These are phyloP conservation scores for Heliconius melpomene DNA, from an alignment of 1,140 invertebrate species.

Conservation along the genomic window DNA sequence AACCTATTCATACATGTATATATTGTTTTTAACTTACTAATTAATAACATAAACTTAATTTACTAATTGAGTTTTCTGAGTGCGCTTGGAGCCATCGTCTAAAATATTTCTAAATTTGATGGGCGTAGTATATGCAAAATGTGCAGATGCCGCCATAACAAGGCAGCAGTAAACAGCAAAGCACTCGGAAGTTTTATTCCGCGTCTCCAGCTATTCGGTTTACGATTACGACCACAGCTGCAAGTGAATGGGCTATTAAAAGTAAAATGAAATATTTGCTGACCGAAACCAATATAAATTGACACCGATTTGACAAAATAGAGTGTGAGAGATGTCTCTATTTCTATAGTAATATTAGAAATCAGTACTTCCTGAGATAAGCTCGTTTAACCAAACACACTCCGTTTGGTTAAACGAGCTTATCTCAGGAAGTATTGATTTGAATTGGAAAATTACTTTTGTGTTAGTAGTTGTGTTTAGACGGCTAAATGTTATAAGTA, in stretches of 20 bases:
- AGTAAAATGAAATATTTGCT: constrained; percentile 39
- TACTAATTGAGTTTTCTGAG: too few relatives aligned
- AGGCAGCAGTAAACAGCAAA: constrained; percentile 33
- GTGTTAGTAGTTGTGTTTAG: too few relatives aligned
- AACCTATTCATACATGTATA: too few relatives aligned
- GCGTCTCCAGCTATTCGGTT: constrained; percentile 29
- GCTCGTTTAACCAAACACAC: too few relatives aligned
- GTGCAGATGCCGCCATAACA: constrained; percentile 27
- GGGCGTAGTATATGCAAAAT: constrained; percentile 30
- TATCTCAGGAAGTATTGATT: too few relatives aligned
- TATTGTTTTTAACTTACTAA: too few relatives aligned
- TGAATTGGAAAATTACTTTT: neutral
- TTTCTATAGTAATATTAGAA: too few relatives aligned
- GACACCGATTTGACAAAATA: constrained; percentile 8
- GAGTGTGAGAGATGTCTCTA: neutral
- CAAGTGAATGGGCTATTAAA: constrained; percentile 37
- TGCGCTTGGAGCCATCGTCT: neutral
- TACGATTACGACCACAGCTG: constrained; percentile 40
- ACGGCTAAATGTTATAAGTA: too few relatives aligned
- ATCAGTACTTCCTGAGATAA: too few relatives aligned
- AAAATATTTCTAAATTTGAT: constrained; percentile 1
- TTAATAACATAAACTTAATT: too few relatives aligned
- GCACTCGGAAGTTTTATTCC: constrained; percentile 31
- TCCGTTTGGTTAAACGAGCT: too few relatives aligned
- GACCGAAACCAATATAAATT: constrained; percentile 25